Evolutionary conservation across 2,888 invertebrate genomes (phyloP).

Genomic region (Apotomis turbidana): DNA sequence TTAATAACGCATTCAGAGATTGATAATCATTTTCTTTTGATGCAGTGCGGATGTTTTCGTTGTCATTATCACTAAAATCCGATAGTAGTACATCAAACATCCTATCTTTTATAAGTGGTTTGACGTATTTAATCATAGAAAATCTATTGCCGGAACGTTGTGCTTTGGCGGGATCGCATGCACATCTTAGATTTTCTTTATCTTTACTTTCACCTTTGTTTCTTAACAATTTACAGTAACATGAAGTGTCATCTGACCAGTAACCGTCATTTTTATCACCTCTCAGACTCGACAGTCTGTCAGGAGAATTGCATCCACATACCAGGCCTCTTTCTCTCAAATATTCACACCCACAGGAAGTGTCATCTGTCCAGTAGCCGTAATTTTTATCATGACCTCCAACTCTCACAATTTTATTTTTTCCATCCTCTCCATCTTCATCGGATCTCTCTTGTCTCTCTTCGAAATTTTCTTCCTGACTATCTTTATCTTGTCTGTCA

Average conservation of each 20-base stretch:
- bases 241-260: background rate
- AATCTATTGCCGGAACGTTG: background rate
- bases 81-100: background rate
- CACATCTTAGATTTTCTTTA: background rate
- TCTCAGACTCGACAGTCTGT: background rate
- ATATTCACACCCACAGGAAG: background rate
- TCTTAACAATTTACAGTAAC: slow-evolving; percentile 9
- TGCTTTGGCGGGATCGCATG: background rate
- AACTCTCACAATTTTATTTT: background rate
- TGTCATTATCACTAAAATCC: slow-evolving; percentile 5
- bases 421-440: background rate
- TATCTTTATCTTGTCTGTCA: background rate
- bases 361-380: slow-evolving; percentile 14
- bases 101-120: background rate
- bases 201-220: slow-evolving; percentile 1
- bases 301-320: slow-evolving; percentile 11
- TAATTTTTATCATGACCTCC: background rate
- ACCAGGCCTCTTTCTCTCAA: slow-evolving; percentile 10
- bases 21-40: background rate
- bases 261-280: background rate
- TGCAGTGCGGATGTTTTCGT: background rate
- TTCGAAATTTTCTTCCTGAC: background rate
- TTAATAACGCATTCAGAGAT: slow-evolving; percentile 2
- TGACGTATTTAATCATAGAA: background rate
- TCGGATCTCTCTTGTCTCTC: slow-evolving; percentile 1